Base-by-base conservation (phyloP, 2,888 invertebrate species). In the Bruchidius siliquastri region DNA sequence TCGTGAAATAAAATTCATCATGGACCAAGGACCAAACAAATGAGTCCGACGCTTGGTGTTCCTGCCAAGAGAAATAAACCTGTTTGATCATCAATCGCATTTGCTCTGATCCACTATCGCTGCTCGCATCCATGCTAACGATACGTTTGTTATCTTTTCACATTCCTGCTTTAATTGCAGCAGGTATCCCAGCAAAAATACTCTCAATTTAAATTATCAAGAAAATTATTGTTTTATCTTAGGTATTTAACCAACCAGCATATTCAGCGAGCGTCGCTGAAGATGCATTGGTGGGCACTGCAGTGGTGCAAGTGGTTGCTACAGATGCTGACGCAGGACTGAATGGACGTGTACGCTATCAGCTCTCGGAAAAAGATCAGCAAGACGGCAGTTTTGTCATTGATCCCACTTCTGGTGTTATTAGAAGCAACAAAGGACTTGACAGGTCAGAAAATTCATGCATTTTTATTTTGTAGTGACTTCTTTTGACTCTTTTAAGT, bases 311-410 rank as follows among this genome's bases (percentile, higher is more conserved):
- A 74, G 91, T 95, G 2, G 90, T 92, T 1, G 96, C 96, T 0
- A 91, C 92, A 0, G 96, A 96, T 84, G 92, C 92, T 0, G 98
- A 98, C 84, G 91, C 92, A 0, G 95, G 96, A 0, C 88, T 95
- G 0, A 97, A 98, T 85, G 96, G 96, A 0, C 90, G 95, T 73
- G 93, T 98, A 4, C 91, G 92, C 72, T 97, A 96, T 85, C 91
- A 92, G 22, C 85, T 96, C 13, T 91, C 91, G 72, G 89, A 92
- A 66, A 91, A 91, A 74, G 93, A 94, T 82, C 86, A 90, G 0
- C 96, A 95, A 67, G 95, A 96, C 80, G 96, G 95, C 0, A 94
- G 97, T 0, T 99, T 99, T 85, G 93, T 94, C 0, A 93, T 99
- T 20, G 98, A 99, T 86, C 92, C 95, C 0, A 94, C 95, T 0